Evolutionary conservation across 2,797 vertebrate species (phyloP), one percentile per base, ranked within the genome.

Genomic region (Sebastes cheni): DNA sequence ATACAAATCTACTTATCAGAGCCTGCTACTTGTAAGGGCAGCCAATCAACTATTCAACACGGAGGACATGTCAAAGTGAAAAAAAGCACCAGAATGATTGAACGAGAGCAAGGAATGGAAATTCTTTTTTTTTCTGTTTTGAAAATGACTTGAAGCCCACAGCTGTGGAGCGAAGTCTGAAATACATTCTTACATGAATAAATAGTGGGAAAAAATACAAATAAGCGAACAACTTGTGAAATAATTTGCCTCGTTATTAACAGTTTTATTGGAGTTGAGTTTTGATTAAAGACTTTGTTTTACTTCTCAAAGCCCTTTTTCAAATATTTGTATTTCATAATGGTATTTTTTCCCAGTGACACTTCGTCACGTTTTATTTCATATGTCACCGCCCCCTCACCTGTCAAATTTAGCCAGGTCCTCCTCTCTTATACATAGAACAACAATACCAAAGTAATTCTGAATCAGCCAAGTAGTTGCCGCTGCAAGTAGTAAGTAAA

Each of bases 1-100:
- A 79, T 76, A 76, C 34, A 69, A 60, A 84, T 84, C 54, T 67
- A 34, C 73, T 84, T 66, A 79, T 81, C 52, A 75, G 75, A 79
- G 73, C 13, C 13, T 4, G 23, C 23, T 22, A 52, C 75, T 70
- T 59, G 65, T 79, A 36, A 75, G 50, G 62, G 64, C 34, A 62
- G 32, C 6, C 25, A 29, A 70, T 67, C 27, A 27, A 29, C 39
- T 10, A 34, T 42, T 70, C 14, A 74, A 39, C 36, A 61, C 27
- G 56, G 23, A 52, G 68, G 23, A 58, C 30, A 60, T 7, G 11
- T 46, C n/a, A 29, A 36, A 42, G 25, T 36, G n/a, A 20, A 52
- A 27, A 46, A 50, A 72, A 36, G 20, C 8, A 61, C 1, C 14
- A 2, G 16, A 10, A 36, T 32, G 3, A 60, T 60, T 34, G 13